Evolutionary conservation across 92 coral and sea anemone species (phyloP), one percentile per base, ranked within the genome.

Genomic region (Meandrina meandrites): DNA sequence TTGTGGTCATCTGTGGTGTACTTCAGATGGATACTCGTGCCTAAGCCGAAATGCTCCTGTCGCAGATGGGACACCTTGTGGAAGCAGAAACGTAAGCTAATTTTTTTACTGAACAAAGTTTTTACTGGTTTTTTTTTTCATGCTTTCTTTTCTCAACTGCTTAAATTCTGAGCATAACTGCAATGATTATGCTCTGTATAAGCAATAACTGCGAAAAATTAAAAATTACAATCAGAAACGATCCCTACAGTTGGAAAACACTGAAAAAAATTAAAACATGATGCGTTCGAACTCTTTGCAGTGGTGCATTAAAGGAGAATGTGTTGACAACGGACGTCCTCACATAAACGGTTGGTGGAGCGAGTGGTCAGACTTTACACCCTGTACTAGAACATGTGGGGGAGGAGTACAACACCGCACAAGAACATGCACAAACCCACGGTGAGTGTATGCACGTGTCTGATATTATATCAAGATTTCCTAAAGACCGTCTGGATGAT

Each of bases 241-340:
- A n/a, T n/a, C n/a, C n/a, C n/a, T n/a, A n/a, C n/a, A n/a, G n/a
- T n/a, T n/a, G n/a, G n/a, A n/a, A n/a, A n/a, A n/a, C n/a, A n/a
- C n/a, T n/a, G n/a, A n/a, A n/a, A 40, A 40, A 40, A 40, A 40
- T 40, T 48, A 48, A 48, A 9, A 7, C 53, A 7, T 48, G 14
- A 66, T 9, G 42, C 24, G 76, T 35, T 71, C 42, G 24, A 71
- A 31, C 36, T 18, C 75, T 51, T n/a, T 76, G 17, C 68, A 93
- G 98, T 94, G 98, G 96, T 96, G 98, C 76, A 96, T 96, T 66
- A 88, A 91, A 37, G 98, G 98, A 22, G 88, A 89, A 60, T 96
- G 98, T 84, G 98, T 96, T 47, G 98, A 96, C 71, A 95, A 94
- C 82, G 98, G 98, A 19, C 92, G 94, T 10, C 97, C 98, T 17